phyloP scores from a whole-genome alignment of 2,113 vertebrate genomes.

The Bubo blakistoni region DNA sequence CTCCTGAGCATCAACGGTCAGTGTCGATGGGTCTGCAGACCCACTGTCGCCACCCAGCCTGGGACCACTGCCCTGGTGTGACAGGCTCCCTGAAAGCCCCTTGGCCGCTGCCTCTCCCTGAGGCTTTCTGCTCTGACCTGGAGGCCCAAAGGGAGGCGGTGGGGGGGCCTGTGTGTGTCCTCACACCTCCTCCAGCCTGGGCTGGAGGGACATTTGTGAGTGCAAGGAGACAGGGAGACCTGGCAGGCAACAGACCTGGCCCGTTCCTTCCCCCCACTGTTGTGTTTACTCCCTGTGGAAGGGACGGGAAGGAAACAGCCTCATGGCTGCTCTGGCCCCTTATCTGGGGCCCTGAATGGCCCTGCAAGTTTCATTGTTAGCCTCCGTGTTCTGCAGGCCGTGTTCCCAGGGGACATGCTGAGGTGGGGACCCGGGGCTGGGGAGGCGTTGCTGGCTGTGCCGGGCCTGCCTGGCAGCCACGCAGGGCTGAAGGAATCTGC shows the following conservation, averaged over 20 bases:
- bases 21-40: neutral
- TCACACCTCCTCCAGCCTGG: neutral
- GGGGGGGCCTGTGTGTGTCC: neutral
- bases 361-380: slow-evolving; percentile 27
- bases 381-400: neutral
- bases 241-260: neutral
- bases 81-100: neutral
- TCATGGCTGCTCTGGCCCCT: neutral
- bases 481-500: neutral
- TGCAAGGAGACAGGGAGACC: neutral
- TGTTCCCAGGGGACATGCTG: neutral
- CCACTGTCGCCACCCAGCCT: neutral
- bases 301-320: slow-evolving; percentile 51
- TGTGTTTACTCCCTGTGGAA: slow-evolving; percentile 38
- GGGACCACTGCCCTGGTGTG: neutral
- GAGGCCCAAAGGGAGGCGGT: too few relatives aligned
- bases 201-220: neutral
- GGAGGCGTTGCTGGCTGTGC: neutral
- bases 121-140: neutral
- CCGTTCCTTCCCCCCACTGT: neutral
- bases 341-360: slow-evolving; percentile 8
- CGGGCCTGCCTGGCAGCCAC: neutral
- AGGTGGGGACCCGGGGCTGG: neutral
- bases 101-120: neutral
- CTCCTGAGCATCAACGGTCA: neutral